These are phyloP conservation scores for Allolobophora icterica DNA, from an alignment of 2,888 invertebrate genomes.

Conservation along the genomic window DNA sequence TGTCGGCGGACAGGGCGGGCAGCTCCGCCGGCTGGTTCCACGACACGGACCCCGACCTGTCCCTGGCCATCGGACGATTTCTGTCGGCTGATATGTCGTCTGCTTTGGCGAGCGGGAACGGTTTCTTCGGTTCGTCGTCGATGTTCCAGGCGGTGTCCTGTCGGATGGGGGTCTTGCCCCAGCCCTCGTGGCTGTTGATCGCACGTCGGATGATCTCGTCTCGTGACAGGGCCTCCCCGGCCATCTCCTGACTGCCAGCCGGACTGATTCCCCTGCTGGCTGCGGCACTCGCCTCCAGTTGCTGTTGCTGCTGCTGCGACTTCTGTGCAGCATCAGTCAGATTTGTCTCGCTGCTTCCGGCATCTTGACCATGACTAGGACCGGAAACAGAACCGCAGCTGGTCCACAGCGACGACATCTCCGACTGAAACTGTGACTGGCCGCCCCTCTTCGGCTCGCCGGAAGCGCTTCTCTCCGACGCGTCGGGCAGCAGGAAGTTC, in stretches of 20 bases:
- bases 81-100: not conserved
- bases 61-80: not conserved
- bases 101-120: not conserved
- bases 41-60: not conserved
- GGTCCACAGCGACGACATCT: not conserved
- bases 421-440: not conserved
- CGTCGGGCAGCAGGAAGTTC: not conserved
- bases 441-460: not conserved
- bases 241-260: not conserved
- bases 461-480: not conserved
- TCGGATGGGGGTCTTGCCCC: slow-evolving; percentile 62
- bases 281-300: slow-evolving; percentile 66
- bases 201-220: slow-evolving; percentile 44
- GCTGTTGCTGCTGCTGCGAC: slow-evolving; percentile 73
- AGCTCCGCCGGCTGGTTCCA: not conserved
- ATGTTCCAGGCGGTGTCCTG: slow-evolving; percentile 60
- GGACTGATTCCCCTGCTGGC: slow-evolving; percentile 25
- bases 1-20: not conserved
- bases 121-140: slow-evolving; percentile 40
- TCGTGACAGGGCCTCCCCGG: not conserved
- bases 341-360: not conserved
- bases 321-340: not conserved
- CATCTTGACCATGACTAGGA: not conserved
- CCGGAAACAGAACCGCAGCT: not conserved
- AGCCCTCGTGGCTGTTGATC: slow-evolving; percentile 61